These are phyloP conservation scores for Hycleus cichorii DNA, from an alignment of 1,140 invertebrate species.

Conservation along the genomic window DNA sequence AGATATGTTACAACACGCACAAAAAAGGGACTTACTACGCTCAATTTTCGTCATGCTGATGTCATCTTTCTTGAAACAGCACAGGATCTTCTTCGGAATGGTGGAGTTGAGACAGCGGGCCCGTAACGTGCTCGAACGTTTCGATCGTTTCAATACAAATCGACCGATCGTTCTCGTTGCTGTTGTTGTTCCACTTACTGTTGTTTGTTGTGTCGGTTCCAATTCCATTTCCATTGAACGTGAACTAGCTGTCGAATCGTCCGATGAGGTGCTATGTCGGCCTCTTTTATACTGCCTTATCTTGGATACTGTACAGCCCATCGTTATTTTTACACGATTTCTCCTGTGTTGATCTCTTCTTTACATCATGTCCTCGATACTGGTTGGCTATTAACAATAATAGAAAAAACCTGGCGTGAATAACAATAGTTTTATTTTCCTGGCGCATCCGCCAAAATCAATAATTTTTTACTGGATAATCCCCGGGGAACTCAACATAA, in stretches of 20 bases:
- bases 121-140: neutral
- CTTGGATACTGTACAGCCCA: no score
- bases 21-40: conserved; percentile 51
- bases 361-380: no score
- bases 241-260: neutral
- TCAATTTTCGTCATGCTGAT: conserved; percentile 62
- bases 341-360: no score
- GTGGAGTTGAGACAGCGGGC: neutral
- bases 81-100: conserved; percentile 26
- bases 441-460: no score
- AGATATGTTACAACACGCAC: neutral
- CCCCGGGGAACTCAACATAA: no score
- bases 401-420: no score
- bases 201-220: neutral
- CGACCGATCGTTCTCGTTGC: neutral
- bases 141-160: neutral
- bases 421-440: no score
- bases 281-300: no score
- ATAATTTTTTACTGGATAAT: no score
- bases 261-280: no score
- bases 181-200: neutral
- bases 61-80: conserved; percentile 37
- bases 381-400: no score
- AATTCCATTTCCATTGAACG: neutral
- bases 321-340: no score